Evolutionary conservation across 2,113 vertebrate species (phyloP).

Genomic region (Thomomys bottae): DNA sequence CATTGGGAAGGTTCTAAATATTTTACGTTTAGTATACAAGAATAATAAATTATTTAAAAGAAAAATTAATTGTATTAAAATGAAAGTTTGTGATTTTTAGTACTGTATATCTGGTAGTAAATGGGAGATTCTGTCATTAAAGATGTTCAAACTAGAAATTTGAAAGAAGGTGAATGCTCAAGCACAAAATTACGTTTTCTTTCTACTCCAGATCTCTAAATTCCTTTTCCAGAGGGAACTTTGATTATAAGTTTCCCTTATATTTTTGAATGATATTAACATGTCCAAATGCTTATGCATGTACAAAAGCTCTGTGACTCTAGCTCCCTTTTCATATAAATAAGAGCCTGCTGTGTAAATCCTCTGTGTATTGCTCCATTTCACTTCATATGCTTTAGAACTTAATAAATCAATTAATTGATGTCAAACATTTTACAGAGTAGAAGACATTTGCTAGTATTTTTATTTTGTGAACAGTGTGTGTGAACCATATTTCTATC

Average conservation of each 20-base stretch:
- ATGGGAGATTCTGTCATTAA: not conserved
- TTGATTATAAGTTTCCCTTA: not conserved
- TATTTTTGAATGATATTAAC: slow-evolving; percentile 24
- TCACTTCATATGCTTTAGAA: not conserved
- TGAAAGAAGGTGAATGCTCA: not conserved
- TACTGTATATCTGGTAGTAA: not conserved
- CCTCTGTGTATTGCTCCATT: not conserved
- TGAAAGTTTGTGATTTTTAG: slow-evolving; percentile 25
- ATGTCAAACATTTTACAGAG: not conserved
- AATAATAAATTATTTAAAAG: slow-evolving; percentile 40
- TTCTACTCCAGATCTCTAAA: not conserved
- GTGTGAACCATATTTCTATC: not conserved
- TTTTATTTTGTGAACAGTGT: slow-evolving; percentile 11
- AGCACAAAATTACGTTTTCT: not conserved
- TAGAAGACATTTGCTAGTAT: not conserved
- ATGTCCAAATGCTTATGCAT: slow-evolving; percentile 22
- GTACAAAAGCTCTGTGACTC: slow-evolving; percentile 4
- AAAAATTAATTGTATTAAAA: slow-evolving; percentile 10
- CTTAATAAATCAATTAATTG: not conserved
- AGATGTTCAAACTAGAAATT: slow-evolving; percentile 24
- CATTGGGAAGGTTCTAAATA: slow-evolving; percentile 24
- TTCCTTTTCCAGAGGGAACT: not conserved
- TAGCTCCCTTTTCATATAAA: not conserved
- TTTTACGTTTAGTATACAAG: not conserved
- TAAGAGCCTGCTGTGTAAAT: not conserved